A percentile compares a stretch with the other conserved stretches of the same genome.
phyloP scores from a whole-genome alignment of 2,797 vertebrate species.

The Eurystomus glaucurus region DNA sequence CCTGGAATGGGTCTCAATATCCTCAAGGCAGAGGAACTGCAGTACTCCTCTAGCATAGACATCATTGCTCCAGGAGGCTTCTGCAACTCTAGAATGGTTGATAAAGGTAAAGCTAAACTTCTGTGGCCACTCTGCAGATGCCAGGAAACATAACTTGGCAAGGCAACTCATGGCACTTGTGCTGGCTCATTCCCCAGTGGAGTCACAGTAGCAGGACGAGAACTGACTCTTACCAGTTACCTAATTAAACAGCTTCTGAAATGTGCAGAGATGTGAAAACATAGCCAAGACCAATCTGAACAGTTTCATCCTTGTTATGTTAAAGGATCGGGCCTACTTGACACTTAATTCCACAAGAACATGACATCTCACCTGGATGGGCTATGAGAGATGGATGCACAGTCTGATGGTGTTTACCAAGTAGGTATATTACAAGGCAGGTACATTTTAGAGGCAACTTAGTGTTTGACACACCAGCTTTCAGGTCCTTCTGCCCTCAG shows the following conservation, averaged over 20 bases:
- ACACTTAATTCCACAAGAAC: neutral
- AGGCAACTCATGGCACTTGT: neutral
- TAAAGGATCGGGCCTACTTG: neutral
- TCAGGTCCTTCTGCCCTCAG: neutral
- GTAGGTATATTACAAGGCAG: neutral
- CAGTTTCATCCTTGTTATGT: neutral
- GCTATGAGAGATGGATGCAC: neutral
- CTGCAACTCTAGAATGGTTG: neutral
- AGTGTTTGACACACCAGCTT: neutral
- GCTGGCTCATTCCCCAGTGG: neutral
- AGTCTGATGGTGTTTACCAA: neutral
- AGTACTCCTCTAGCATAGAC: neutral
- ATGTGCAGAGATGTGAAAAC: neutral
- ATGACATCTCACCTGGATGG: neutral
- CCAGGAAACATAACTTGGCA: neutral
- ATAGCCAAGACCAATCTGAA: neutral
- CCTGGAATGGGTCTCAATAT: accelerated
- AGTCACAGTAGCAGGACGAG: neutral
- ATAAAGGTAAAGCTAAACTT: neutral
- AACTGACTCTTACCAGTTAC: neutral
- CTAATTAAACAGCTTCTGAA: neutral
- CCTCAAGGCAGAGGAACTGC: neutral
- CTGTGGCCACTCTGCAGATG: neutral
- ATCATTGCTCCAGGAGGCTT: neutral
- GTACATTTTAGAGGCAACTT: neutral